Evolutionary conservation across 2,888 invertebrate species (phyloP), one percentile per base, ranked within the genome.

Genomic region (Cyclophora albipunctata): DNA sequence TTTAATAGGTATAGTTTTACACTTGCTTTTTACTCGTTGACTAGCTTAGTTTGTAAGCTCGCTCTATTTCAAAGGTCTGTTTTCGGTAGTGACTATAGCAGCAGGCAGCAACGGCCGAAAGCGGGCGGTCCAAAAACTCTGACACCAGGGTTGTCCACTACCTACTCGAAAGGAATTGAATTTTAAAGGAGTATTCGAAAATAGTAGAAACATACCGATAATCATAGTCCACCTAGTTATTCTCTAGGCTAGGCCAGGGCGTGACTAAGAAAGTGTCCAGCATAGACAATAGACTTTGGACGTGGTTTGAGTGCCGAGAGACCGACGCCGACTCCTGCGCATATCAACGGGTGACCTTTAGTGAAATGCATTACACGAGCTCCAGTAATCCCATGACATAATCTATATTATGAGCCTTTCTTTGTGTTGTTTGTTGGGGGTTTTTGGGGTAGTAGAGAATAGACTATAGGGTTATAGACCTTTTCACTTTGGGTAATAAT

Each of bases 381-480:
- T 82, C 84, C 62, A 84, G 78, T 84, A 84, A 80, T 80, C 85
- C 75, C 79, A 81, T 86, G 85, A 86, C 85, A 86, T 84, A 86
- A 86, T 81, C 77, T 73, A 78, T 69, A 77, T 74, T 75, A 73
- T 78, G 70, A 43, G 43, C 34, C 37, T 37, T 4, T 37, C 5
- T 37, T 37, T 20, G 20, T 20, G 20, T 20, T 20, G 20, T 20
- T 20, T 20, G 20, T 20, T 20, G 20, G 20, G 20, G 20, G 20
- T 20, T 20, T 20, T 20, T 20, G 20, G 20, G 20, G 20, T 1
- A 20, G 20, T 20, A 20, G 20, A 20, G 20, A 20, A 20, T 20
- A 20, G 20, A 20, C 20, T 20, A 20, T 1, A 20, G 20, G 2
- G 20, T 20, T 20, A 20, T 20, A 20, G 20, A 20, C 20, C 20